Percentiles rank a stretch among this genome's conserved stretches.
Evolutionary conservation across 2,113 vertebrate species (phyloP).

Genomic region (Rhinichthys klamathensis): DNA sequence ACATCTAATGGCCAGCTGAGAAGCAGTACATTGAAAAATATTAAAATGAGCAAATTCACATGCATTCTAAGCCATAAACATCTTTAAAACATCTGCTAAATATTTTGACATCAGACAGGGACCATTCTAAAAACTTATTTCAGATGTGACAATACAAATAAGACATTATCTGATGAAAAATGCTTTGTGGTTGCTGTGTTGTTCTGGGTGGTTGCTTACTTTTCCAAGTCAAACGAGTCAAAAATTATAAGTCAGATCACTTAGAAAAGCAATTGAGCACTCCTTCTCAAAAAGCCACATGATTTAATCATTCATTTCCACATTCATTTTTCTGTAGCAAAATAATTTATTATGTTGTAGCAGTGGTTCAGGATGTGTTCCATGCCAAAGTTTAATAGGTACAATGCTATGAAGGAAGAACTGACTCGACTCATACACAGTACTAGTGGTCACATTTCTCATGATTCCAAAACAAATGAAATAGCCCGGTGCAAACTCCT

Average conservation of each 20-base stretch:
- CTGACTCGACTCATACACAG: neutral
- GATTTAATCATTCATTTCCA: conserved; percentile 5
- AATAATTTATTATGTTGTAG: neutral
- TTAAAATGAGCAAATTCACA: no score
- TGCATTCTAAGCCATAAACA: no score
- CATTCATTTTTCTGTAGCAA: neutral
- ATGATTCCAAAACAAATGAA: neutral
- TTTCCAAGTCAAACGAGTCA: neutral
- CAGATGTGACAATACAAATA: neutral
- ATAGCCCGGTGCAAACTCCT: neutral
- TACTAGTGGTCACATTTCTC: neutral
- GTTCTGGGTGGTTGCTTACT: neutral
- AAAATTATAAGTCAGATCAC: neutral
- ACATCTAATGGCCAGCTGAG: no score
- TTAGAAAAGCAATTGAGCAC: neutral
- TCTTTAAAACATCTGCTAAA: no score
- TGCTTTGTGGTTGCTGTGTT: neutral
- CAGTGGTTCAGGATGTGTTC: neutral
- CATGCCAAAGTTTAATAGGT: neutral
- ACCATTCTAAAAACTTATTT: no score
- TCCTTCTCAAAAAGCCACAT: conserved; percentile 12
- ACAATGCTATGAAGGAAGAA: neutral
- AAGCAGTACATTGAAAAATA: no score
- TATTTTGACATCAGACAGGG: no score
- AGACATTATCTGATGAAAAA: neutral